Evolutionary conservation across 2,113 vertebrate species (phyloP).

Genomic region (Bufo bufo): DNA sequence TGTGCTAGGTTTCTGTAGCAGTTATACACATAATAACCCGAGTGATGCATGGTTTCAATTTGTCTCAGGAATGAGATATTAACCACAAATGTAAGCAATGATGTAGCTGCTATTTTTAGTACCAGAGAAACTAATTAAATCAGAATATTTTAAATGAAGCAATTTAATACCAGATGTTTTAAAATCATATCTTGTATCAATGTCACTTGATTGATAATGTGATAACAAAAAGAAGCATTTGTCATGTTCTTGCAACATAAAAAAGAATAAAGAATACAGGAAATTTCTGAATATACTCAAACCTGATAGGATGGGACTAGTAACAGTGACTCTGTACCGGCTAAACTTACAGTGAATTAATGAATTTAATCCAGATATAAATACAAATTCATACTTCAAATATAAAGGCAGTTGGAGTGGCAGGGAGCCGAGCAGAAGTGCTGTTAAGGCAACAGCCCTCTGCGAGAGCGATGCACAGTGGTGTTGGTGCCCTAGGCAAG

Average conservation of each 20-base stretch:
- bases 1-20: not conserved
- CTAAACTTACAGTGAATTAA: no score
- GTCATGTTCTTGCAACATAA: no score
- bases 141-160: not conserved
- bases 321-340: no score
- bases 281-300: not conserved
- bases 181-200: not conserved
- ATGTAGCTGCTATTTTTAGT: slow-evolving; percentile 22
- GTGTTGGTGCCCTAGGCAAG: no score
- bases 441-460: no score
- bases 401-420: no score
- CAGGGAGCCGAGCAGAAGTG: no score
- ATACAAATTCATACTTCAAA: no score
- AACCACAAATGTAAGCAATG: slow-evolving; percentile 44
- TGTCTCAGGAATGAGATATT: slow-evolving; percentile 26
- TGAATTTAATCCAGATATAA: no score
- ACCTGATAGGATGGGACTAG: not conserved
- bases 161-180: slow-evolving; percentile 35
- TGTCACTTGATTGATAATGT: not conserved
- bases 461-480: no score
- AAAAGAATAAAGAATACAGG: not conserved
- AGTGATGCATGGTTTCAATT: slow-evolving; percentile 25
- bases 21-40: slow-evolving; percentile 14
- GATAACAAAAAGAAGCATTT: not conserved
- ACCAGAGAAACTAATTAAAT: slow-evolving; percentile 7